Evolutionary conservation across 2,888 invertebrate genomes (phyloP).

Genomic region (Ochropleura plecta): DNA sequence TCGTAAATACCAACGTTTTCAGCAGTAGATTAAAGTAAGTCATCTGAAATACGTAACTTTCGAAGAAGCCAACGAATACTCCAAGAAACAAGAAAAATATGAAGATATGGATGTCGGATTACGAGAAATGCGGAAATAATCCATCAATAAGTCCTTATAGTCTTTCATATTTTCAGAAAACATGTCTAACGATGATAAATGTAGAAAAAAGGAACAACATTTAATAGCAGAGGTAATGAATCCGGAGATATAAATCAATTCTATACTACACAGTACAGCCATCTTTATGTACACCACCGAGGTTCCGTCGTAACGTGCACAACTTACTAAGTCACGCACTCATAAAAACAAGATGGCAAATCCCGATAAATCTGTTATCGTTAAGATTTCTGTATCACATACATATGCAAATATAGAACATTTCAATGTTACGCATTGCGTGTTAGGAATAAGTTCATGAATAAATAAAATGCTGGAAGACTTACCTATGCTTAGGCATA

Average conservation of each 20-base stretch:
- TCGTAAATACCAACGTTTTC: neutral
- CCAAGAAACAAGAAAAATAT: neutral
- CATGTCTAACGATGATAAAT: neutral
- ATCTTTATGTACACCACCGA: constrained; percentile 63
- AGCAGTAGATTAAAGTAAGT: neutral
- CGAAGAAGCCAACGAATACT: constrained; percentile 1
- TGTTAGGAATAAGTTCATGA: constrained; percentile 71
- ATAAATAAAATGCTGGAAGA: constrained; percentile 70
- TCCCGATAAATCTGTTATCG: constrained; percentile 77
- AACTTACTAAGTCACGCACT: constrained; percentile 70
- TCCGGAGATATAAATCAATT: constrained; percentile 67
- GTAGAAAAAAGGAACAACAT: neutral
- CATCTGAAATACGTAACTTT: neutral
- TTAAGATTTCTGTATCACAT: constrained; percentile 78
- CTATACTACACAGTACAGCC: constrained; percentile 57
- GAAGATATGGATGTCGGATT: neutral
- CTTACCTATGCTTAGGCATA: constrained; percentile 59
- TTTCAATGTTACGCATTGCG: constrained; percentile 73
- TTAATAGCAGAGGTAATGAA: constrained; percentile 59
- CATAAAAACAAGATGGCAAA: constrained; percentile 75
- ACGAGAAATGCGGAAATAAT: neutral
- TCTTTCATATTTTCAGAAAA: neutral
- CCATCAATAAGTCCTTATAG: neutral
- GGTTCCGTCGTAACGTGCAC: constrained; percentile 65
- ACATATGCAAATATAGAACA: constrained; percentile 73